Evolutionary conservation across 1,140 invertebrate genomes (phyloP).

Genomic region (Lepidurus arcticus): DNA sequence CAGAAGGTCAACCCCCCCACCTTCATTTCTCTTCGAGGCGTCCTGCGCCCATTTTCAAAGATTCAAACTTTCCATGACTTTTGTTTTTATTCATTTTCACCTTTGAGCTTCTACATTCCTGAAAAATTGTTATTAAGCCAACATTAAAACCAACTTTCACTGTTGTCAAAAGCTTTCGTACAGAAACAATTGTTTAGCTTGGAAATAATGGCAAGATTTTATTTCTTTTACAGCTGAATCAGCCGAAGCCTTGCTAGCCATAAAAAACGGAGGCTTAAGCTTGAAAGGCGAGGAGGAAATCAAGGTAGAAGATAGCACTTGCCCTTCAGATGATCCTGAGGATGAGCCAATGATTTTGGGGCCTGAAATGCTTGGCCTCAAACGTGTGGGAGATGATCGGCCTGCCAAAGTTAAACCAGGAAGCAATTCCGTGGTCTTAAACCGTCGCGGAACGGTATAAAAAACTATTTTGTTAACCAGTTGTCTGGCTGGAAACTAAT

Average conservation of each 20-base stretch:
- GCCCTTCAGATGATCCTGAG: constrained; percentile 37
- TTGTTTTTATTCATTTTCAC: constrained; percentile 25
- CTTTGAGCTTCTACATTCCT: constrained; percentile 28
- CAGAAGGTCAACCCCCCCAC: constrained; percentile 22
- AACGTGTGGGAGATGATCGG: constrained; percentile 66
- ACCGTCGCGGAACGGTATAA: constrained; percentile 67
- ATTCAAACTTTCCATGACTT: not conserved
- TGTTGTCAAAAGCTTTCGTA: constrained; percentile 49
- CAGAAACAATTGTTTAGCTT: constrained; percentile 46
- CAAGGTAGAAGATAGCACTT: constrained; percentile 56
- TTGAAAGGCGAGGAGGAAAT: constrained; percentile 48
- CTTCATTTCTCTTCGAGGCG: not conserved
- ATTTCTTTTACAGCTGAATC: constrained; percentile 47
- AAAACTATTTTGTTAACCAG: constrained; percentile 24
- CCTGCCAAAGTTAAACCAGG: constrained; percentile 57
- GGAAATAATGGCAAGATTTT: not conserved
- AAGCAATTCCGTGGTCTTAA: constrained; percentile 58
- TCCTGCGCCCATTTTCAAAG: constrained; percentile 20
- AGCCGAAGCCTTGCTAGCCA: constrained; percentile 49
- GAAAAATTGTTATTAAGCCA: constrained; percentile 19
- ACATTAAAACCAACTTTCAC: not conserved
- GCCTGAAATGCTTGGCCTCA: constrained; percentile 55
- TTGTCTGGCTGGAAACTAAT: constrained; percentile 16
- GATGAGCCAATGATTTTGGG: constrained; percentile 37
- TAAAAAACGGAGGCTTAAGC: constrained; percentile 51